Evolutionary conservation across 2,888 invertebrate species (phyloP).

Genomic region (Pollenia amentaria): DNA sequence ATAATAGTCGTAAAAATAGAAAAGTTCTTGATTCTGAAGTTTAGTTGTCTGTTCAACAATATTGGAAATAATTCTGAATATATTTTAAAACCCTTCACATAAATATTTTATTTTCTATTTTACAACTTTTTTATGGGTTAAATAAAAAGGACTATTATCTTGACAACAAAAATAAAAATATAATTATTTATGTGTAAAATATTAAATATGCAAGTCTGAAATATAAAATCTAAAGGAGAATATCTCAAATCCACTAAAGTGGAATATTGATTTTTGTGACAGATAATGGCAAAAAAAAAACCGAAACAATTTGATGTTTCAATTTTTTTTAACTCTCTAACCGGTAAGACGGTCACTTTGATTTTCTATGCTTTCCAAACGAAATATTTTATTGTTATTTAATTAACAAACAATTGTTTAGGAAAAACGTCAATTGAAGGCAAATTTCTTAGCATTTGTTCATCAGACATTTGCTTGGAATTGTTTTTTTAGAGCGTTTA

Average conservation of each 20-base stretch:
- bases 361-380: no score
- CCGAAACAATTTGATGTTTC: no score
- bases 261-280: background rate
- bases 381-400: no score
- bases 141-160: constrained; percentile 16
- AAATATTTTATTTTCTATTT: constrained; percentile 38
- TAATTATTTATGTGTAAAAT: constrained; percentile 3
- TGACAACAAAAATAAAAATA: background rate
- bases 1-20: background rate
- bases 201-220: constrained; percentile 37
- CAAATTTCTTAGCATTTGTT: no score
- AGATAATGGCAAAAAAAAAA: no score
- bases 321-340: no score
- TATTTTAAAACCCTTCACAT: constrained; percentile 32
- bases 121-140: constrained; percentile 35
- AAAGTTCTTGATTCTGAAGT: constrained; percentile 12
- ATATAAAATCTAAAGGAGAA: background rate
- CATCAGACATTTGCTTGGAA: no score
- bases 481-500: no score
- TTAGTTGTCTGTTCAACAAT: constrained; percentile 8
- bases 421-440: no score
- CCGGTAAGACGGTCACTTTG: no score
- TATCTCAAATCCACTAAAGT: background rate
- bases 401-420: no score
- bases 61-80: constrained; percentile 1